These are phyloP conservation scores for Cyanoramphus novaezelandiae DNA, from an alignment of 2,113 vertebrate genomes.

Conservation along the genomic window DNA sequence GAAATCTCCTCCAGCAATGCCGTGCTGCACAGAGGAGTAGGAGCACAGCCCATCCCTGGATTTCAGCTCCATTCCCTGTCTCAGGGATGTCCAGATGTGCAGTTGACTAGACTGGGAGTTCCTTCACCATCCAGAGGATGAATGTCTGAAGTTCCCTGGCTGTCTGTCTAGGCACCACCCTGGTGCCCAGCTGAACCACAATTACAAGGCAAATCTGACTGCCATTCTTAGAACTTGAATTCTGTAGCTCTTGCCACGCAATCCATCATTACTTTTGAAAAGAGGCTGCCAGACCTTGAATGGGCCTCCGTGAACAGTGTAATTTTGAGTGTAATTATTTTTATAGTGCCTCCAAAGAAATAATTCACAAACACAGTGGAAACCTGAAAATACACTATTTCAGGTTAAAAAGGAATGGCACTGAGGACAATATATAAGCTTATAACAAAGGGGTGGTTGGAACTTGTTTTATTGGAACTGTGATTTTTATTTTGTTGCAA, in stretches of 20 bases:
- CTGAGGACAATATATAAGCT: background rate
- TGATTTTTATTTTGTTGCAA: background rate
- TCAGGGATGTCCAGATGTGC: background rate
- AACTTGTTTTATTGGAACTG: background rate
- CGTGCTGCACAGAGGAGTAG: background rate
- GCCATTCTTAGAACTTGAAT: background rate
- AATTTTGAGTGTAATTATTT: background rate
- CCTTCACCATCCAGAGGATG: background rate
- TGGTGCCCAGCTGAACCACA: background rate
- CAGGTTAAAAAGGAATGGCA: background rate
- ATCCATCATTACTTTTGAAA: background rate
- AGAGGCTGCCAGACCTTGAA: background rate
- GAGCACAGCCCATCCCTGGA: background rate
- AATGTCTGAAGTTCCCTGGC: background rate
- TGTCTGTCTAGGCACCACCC: background rate
- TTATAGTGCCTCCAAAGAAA: background rate
- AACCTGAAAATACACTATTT: background rate
- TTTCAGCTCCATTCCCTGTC: background rate
- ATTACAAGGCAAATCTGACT: background rate
- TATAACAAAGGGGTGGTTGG: background rate
- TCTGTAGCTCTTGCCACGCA: background rate
- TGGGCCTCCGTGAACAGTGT: background rate
- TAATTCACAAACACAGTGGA: background rate
- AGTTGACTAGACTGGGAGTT: background rate
- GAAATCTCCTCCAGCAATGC: background rate